Conservation (phyloP, 1,140 invertebrate genomes). For the Drosophila ficusphila region DNA sequence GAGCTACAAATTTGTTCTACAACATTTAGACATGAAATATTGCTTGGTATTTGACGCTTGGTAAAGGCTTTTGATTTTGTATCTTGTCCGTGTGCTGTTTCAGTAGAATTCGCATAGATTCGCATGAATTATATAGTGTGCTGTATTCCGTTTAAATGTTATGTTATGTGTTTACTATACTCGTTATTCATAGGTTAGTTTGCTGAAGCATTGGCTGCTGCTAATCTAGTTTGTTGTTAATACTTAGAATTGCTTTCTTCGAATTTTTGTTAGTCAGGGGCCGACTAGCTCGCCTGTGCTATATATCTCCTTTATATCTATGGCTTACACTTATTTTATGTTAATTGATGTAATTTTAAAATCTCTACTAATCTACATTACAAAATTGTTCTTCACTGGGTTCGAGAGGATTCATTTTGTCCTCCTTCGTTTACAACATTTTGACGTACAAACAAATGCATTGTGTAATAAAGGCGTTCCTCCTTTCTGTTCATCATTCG, state of each 20-base stretch:
- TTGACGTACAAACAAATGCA: constrained; percentile 54
- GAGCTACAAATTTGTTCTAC: constrained; percentile 67
- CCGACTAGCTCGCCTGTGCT: constrained; percentile 15
- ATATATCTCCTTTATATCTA: constrained; percentile 36
- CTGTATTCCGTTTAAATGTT: constrained; percentile 13
- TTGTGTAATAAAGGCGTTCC: constrained; percentile 24
- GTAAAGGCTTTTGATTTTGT: constrained; percentile 76
- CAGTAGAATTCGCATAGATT: constrained; percentile 34
- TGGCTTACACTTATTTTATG: constrained; percentile 51
- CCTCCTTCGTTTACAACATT: constrained; percentile 40
- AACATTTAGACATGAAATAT: constrained; percentile 79
- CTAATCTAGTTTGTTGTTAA: constrained; percentile 74
- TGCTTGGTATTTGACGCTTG: constrained; percentile 72
- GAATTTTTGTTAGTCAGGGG: constrained; percentile 52
- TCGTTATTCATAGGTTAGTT: constrained; percentile 59
- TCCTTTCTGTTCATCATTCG: constrained; percentile 29
- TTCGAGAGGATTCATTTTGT: constrained; percentile 6
- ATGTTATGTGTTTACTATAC: constrained; percentile 40
- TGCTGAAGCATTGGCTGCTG: constrained; percentile 65
- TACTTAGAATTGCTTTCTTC: constrained; percentile 79
- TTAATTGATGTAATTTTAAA: constrained; percentile 56
- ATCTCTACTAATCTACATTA: constrained; percentile 59
- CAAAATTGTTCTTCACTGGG: constrained; percentile 61
- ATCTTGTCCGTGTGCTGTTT: constrained; percentile 51
- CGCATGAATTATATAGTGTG: constrained; percentile 25